Base-by-base conservation (phyloP, 30 jellyfish, hydroid and myxozoan species). In the Turritopsis dohrnii region DNA sequence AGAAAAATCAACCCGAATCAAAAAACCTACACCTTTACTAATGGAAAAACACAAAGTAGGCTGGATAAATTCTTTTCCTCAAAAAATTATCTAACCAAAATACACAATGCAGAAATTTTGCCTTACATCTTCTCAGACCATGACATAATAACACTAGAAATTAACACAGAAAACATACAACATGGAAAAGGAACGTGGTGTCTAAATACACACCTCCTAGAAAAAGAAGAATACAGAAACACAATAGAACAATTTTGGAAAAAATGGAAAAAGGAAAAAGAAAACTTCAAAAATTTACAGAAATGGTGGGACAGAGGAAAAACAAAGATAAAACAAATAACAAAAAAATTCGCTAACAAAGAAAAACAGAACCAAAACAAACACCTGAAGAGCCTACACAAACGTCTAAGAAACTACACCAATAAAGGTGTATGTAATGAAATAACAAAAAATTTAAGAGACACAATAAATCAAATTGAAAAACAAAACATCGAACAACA, bases 251-350 rank as follows among this genome's bases (percentile, higher is more conserved):
- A 19, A 19, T 23, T 16, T 16, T 16, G 19, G 28, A 18, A 71
- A 18, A 28, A 19, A 71, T 24, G 80, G 28, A 71, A 71, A 71
- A 16, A 18, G 72, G 23, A 19, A 71, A 17, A 17, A 71, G 80
- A 19, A 18, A 16, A 16, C 18, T 54, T 16, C 72, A 16, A 18
- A 54, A n/a, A 54, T n/a, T n/a, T 18, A 18, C 72, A 16, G 18
- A 18, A 19, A 16, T 71, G 80, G 80, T 71, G 80, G 80, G 80
- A 71, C 28, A 23, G 23, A 28, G 19, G 80, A 16, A 71, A 71
- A 24, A 28, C 20, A 28, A 23, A 23, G 18, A 24, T 71, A 18
- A 71, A 71, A 71, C 28, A 18, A 16, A 16, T 71, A 18, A 16
- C 80, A 18, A 71, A 16, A 19, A 17, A 19, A 17, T 71, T 17